Percentiles rank a stretch among this genome's conserved stretches.
phyloP scores from a whole-genome alignment of 2,113 vertebrate genomes.

The western clawed frog (Xenopus tropicalis) region DNA sequence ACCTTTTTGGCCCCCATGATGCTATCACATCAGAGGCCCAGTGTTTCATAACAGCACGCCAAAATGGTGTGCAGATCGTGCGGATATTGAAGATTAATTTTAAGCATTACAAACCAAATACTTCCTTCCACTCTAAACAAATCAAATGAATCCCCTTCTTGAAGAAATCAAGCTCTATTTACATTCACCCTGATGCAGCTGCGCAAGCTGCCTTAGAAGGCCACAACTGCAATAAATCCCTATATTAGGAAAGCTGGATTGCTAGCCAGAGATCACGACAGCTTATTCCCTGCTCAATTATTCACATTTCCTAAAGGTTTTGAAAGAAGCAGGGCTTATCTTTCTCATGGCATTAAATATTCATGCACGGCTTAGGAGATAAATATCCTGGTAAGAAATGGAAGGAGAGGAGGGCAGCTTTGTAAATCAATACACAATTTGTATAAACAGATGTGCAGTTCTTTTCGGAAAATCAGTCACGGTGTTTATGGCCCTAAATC shows the following conservation, averaged over 20 bases:
- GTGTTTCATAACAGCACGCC: constrained; percentile 59
- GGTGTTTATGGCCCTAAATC: no score
- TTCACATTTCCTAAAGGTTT: constrained; percentile 70
- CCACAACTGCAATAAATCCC: constrained; percentile 73
- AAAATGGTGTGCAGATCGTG: constrained; percentile 59
- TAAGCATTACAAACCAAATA: constrained; percentile 60
- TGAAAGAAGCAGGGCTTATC: constrained; percentile 54
- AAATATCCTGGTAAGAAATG: constrained; percentile 21
- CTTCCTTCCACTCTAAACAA: constrained; percentile 78
- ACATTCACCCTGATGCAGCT: constrained; percentile 74
- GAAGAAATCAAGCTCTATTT: constrained; percentile 77
- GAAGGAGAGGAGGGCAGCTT: constrained; percentile 14
- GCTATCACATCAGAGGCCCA: constrained; percentile 55
- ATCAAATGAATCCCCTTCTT: constrained; percentile 70
- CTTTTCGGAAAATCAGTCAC: no score
- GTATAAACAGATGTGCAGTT: constrained; percentile 4
- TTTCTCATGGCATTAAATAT: constrained; percentile 58
- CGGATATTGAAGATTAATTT: constrained; percentile 62
- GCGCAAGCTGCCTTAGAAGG: constrained; percentile 82
- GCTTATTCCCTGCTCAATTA: constrained; percentile 74
- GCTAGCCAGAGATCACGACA: constrained; percentile 79
- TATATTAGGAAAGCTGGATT: constrained; percentile 78
- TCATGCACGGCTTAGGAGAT: constrained; percentile 20
- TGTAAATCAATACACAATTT: constrained; percentile 24
- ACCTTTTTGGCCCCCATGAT: constrained; percentile 58